Conservation (phyloP, 2,888 invertebrate species). For the Elmis aenea region DNA sequence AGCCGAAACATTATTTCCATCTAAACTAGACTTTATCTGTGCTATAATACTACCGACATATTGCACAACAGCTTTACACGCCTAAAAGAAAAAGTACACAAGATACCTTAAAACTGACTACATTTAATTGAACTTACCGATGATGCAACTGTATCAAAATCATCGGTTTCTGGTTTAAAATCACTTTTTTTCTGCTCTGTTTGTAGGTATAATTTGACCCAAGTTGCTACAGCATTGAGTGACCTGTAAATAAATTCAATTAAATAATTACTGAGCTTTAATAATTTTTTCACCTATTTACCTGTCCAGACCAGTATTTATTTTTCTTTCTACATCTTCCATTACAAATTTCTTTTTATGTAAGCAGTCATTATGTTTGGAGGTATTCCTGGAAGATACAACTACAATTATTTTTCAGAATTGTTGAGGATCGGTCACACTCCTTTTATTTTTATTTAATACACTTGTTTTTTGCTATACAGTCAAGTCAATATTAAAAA, state of each 20-base stretch:
- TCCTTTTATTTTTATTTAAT: too few species aligned
- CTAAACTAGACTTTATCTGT: constrained; percentile 75
- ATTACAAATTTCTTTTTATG: constrained; percentile 80
- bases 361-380: constrained; percentile 83
- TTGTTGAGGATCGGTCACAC: too few species aligned
- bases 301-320: constrained; percentile 81
- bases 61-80: constrained; percentile 78
- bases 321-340: constrained; percentile 85
- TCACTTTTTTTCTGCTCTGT: constrained; percentile 94
- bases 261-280: constrained; percentile 23
- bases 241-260: constrained; percentile 50
- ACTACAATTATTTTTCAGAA: too few species aligned
- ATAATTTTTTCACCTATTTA: constrained; percentile 14
- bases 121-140: constrained; percentile 54
- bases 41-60: constrained; percentile 73
- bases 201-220: constrained; percentile 85
- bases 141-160: constrained; percentile 76
- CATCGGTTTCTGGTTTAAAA: constrained; percentile 82
- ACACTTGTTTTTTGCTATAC: too few species aligned
- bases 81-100: constrained; percentile 60
- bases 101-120: constrained; percentile 9
- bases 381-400: constrained; percentile 66
- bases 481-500: too few species aligned
- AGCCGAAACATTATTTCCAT: constrained; percentile 87
- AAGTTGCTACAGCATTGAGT: constrained; percentile 81